A percentile compares a stretch with the other conserved stretches of the same genome.
These are phyloP conservation scores for Zoanthus sociatus DNA, from an alignment of 92 coral and sea anemone genomes.

Conservation along the genomic window DNA sequence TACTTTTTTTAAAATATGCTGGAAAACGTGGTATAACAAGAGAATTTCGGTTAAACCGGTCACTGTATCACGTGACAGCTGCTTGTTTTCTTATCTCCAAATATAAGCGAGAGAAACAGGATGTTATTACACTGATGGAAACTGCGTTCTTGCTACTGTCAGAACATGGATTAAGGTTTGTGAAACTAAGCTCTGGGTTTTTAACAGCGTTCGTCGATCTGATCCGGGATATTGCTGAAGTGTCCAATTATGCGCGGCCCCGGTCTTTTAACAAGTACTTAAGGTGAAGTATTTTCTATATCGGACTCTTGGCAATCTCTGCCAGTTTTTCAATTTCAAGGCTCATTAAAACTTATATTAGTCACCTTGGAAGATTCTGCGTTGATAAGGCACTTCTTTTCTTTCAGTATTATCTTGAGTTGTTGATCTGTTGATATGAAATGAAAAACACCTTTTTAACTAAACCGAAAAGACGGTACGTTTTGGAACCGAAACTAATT, in stretches of 20 bases:
- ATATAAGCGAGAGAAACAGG: background rate
- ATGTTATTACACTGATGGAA: background rate
- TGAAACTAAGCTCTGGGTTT: background rate
- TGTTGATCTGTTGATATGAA: background rate
- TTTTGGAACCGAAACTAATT: too few species aligned
- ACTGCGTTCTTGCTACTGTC: background rate
- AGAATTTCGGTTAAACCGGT: background rate
- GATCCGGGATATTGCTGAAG: background rate
- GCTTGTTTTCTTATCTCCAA: background rate
- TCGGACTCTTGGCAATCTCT: background rate
- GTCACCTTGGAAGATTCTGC: background rate
- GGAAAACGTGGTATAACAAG: background rate
- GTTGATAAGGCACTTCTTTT: background rate
- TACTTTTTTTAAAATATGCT: background rate
- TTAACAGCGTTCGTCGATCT: background rate
- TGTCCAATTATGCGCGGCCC: background rate
- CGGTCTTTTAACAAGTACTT: background rate
- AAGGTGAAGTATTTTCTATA: background rate
- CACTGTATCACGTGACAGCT: background rate
- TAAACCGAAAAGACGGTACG: background rate
- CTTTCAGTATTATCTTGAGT: background rate
- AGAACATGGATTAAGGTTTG: background rate
- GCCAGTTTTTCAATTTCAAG: background rate
- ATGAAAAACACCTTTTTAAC: background rate
- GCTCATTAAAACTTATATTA: background rate